Base-by-base conservation (phyloP, 1,140 invertebrate genomes). In the Brevipalpus yothersi region DNA sequence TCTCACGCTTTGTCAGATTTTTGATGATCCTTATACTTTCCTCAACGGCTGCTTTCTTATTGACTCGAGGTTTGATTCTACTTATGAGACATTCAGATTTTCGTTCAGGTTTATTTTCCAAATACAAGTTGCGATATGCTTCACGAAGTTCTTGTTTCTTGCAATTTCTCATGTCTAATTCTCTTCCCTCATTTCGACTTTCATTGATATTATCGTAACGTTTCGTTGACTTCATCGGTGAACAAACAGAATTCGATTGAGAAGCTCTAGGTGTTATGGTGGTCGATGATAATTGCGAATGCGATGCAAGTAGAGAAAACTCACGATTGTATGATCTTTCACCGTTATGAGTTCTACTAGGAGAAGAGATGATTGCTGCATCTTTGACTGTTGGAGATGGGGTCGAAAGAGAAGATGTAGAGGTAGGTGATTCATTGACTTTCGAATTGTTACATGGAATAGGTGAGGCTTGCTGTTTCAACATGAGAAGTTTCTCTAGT, bases 41-140 rank as follows among this genome's bases (percentile, higher is more conserved):
- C 43, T 58, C 56, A 11, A 58, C 43, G 5, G 15, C 56, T 43
- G 17, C 13, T 47, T 58, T 58, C 19, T 58, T 58, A 23, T 58
- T 58, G 7, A 58, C 56, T 47, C 56, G 40, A 58, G 56, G 56
- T 17, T 58, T 58, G 3, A 58, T 58, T 12, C 56, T 12, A 31
- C 39, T 58, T 17, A 43, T 43, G 41, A 41, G 13, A 45, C 23
- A 43, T 17, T 5, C 31, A 15, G 31, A 43, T 17, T 19, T 21
- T 43, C 56, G 11, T 23, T 58, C 43, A 12, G 56, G 56, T 31
- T 19, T 45, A 47, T 58, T 58, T 43, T 58, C 56, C 19, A 31
- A 43, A 47, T 45, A 58, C n/a, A 58, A 23, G 10, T 31, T n/a
- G 17, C 56, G n/a, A 23, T 58, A 58, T 17, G 43, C 17, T 23